A percentile compares a stretch with the other conserved stretches of the same genome.
phyloP scores from a whole-genome alignment of 1,140 invertebrate genomes.

The Drosophila parvula region DNA sequence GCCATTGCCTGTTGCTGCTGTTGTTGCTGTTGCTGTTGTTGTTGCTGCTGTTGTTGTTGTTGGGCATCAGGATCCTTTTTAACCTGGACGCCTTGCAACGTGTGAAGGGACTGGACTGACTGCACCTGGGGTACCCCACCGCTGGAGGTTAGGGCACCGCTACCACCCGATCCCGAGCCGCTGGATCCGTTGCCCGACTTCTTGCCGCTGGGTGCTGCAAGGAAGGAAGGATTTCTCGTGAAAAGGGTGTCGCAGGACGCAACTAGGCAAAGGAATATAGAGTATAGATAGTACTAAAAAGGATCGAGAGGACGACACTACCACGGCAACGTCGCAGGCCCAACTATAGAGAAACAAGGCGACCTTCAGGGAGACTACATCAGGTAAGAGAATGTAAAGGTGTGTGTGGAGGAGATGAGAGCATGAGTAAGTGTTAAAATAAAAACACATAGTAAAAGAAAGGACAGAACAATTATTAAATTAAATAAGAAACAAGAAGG shows the following conservation, averaged over 20 bases:
- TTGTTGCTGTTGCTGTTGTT: slow-evolving; percentile 66
- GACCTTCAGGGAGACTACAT: slow-evolving; percentile 30
- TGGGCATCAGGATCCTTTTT: slow-evolving; percentile 84
- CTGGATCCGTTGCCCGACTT: slow-evolving; percentile 58
- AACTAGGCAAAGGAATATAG: background rate
- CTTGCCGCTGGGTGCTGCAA: slow-evolving; percentile 73
- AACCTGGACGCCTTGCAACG: slow-evolving; percentile 79
- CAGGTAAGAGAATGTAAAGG: slow-evolving; percentile 1
- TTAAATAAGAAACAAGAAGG: background rate
- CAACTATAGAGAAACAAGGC: slow-evolving; percentile 26
- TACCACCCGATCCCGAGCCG: slow-evolving; percentile 52
- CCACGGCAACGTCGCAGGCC: slow-evolving; percentile 40
- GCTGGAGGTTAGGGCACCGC: slow-evolving; percentile 52
- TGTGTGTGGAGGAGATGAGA: slow-evolving; percentile 16
- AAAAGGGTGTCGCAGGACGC: slow-evolving; percentile 6
- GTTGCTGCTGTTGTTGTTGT: slow-evolving; percentile 64
- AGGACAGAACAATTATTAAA: slow-evolving; percentile 1
- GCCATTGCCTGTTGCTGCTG: slow-evolving; percentile 68
- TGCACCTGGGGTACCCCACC: slow-evolving; percentile 76
- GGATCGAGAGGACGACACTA: slow-evolving; percentile 36
- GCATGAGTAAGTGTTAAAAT: slow-evolving; percentile 2
- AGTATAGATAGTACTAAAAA: slow-evolving; percentile 13
- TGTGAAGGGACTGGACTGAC: slow-evolving; percentile 79
- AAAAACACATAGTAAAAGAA: background rate
- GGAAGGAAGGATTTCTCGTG: slow-evolving; percentile 22